Base-by-base conservation (phyloP, 2,888 invertebrate species). In the Tenthredo distinguenda region DNA sequence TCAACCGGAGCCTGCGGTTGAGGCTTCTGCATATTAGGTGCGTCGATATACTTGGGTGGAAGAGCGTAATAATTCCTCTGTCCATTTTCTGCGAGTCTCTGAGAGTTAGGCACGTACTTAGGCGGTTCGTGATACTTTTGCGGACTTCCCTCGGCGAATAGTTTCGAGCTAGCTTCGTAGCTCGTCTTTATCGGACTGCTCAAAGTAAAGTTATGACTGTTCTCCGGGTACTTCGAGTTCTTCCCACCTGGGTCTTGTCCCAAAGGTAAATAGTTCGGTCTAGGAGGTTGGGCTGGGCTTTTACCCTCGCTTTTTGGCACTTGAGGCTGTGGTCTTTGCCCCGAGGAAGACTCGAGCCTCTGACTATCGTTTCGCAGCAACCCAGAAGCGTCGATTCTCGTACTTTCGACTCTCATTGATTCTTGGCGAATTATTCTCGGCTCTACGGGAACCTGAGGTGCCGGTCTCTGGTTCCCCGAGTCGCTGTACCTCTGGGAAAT, bases 301-400 rank as follows among this genome's bases (percentile, higher is more conserved):
- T 84, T 47, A 79, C 55, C 26, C 10, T 62, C 77, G 47, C 58
- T 87, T 43, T 86, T 89, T 9, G 89, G 88, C 0, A 88, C 89
- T 86, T 92, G 92, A 26, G 93, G 92, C 47, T 93, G 92, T 0
- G 93, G 93, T 86, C 92, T 90, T 81, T 93, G 93, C 40, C 92
- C 91, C 2, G 90, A 88, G 5, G 91, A 88, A 5, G 90, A 88
- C 72, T 90, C 89, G 50, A 90, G 86, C 83, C 90, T 86, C 74
- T 89, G 91, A 10, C 88, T 86, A 15, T 91, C 92, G 65, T 88
- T 90, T 18, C 91, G 87, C 37, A 91, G 86, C 6, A 92, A 82
- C 0, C 88, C 86, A 87, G 90, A 74, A 85, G 87, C 71, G 86
- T 90, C 88, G 86, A 90, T 87, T 79, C 91, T 85, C 6, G 89